Conservation (phyloP, 2,888 invertebrate species). For the Dicycla oo region DNA sequence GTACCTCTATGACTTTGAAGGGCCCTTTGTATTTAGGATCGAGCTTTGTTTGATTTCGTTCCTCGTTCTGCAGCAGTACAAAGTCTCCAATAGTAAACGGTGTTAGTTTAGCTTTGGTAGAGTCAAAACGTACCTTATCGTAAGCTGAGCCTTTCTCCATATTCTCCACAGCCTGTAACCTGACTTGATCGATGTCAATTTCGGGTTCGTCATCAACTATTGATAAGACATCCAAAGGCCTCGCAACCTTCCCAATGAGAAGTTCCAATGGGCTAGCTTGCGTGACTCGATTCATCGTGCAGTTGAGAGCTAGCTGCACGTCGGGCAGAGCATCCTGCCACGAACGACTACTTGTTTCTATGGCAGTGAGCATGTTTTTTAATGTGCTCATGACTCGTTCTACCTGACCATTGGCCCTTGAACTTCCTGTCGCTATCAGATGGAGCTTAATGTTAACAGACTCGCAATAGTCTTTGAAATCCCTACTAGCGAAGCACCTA, state of each 20-base stretch:
- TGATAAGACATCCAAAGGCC: background rate
- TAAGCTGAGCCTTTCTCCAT: background rate
- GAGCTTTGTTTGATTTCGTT: conserved; percentile 1
- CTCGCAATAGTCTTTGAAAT: background rate
- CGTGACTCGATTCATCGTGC: background rate
- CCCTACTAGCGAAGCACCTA: background rate
- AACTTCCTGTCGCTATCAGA: background rate
- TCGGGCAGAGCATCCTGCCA: conserved; percentile 2
- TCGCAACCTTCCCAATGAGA: background rate
- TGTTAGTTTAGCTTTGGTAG: background rate
- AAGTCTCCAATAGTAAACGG: background rate
- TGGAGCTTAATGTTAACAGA: background rate
- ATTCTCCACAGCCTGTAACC: no score
- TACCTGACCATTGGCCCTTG: background rate
- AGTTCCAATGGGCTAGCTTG: conserved; percentile 2
- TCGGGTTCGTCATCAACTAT: background rate
- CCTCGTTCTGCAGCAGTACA: background rate
- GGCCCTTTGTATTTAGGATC: conserved; percentile 4
- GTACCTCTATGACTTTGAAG: background rate
- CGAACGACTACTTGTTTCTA: conserved; percentile 8
- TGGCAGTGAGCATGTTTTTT: conserved; percentile 6
- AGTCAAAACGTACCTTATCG: background rate
- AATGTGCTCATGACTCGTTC: conserved; percentile 13
- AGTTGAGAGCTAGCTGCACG: background rate
- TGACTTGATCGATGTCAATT: background rate